Evolutionary conservation across 2,113 vertebrate species (phyloP).

Genomic region (Ahaetulla prasina): DNA sequence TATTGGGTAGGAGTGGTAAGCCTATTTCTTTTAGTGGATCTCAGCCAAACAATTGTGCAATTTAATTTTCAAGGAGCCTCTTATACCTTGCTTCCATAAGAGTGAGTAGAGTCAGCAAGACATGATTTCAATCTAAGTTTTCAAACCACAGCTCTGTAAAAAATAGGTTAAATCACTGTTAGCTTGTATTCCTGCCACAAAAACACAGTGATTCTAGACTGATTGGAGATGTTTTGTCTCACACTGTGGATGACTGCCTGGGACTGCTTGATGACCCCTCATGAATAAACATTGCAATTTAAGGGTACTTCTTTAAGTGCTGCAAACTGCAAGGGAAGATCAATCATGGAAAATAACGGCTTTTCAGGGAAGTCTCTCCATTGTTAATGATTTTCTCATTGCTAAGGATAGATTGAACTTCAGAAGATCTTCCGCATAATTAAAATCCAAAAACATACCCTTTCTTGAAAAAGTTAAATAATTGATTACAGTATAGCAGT

Average conservation of each 20-base stretch:
- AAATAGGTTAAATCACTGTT: not conserved
- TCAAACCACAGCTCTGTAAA: not conserved
- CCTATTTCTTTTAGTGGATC: not conserved
- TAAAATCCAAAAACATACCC: not conserved
- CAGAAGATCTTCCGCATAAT: not conserved
- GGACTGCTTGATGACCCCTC: not conserved
- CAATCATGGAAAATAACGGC: not conserved
- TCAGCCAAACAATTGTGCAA: not conserved
- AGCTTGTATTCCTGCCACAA: not conserved
- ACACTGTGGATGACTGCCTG: not conserved
- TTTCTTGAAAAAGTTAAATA: not conserved
- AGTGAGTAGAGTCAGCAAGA: not conserved
- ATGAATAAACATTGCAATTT: not conserved
- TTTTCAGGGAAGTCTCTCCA: not conserved
- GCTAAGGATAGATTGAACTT: not conserved
- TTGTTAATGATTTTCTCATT: not conserved
- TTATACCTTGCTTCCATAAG: not conserved
- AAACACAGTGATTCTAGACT: not conserved
- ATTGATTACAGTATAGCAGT: not conserved
- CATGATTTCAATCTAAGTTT: not conserved
- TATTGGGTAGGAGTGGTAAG: not conserved
- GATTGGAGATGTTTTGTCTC: not conserved
- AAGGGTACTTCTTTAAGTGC: not conserved
- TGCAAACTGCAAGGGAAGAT: not conserved
- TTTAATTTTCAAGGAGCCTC: not conserved